These are phyloP conservation scores for Lasioglossum oenotherae DNA, from an alignment of 2,888 invertebrate species.

Conservation along the genomic window DNA sequence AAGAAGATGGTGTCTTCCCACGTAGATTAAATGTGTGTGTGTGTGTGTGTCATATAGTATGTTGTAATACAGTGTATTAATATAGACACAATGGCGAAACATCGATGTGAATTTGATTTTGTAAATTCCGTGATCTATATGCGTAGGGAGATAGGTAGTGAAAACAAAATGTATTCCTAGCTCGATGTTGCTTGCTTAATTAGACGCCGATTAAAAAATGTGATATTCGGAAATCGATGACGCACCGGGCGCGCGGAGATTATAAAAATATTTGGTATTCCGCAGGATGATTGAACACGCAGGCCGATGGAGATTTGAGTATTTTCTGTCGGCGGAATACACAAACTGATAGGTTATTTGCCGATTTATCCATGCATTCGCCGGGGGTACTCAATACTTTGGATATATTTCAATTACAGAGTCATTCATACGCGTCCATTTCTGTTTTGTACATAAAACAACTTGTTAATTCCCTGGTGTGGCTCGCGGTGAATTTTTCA, in stretches of 20 bases:
- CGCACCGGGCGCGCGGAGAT: background rate
- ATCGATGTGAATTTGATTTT: too few relatives aligned
- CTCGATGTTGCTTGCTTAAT: background rate
- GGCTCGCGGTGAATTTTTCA: constrained; percentile 44
- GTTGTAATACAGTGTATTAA: too few relatives aligned
- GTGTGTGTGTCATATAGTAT: background rate
- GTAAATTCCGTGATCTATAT: background rate
- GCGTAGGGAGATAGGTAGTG: background rate
- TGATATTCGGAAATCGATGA: background rate
- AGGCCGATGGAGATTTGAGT: background rate
- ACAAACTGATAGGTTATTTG: background rate
- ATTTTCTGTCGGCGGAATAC: background rate
- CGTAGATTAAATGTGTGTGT: background rate
- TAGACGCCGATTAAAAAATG: background rate
- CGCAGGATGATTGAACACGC: background rate
- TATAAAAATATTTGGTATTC: background rate
- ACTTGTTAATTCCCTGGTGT: constrained; percentile 50
- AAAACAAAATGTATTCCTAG: background rate
- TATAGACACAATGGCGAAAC: too few relatives aligned
- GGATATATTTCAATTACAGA: constrained; percentile 13
- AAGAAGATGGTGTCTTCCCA: background rate
- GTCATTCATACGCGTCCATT: constrained; percentile 41
- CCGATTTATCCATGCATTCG: background rate
- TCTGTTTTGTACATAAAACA: constrained; percentile 43
- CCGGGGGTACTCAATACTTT: background rate